Evolutionary conservation across 2,113 vertebrate genomes (phyloP).

Genomic region (Gymnorhina tibicen): DNA sequence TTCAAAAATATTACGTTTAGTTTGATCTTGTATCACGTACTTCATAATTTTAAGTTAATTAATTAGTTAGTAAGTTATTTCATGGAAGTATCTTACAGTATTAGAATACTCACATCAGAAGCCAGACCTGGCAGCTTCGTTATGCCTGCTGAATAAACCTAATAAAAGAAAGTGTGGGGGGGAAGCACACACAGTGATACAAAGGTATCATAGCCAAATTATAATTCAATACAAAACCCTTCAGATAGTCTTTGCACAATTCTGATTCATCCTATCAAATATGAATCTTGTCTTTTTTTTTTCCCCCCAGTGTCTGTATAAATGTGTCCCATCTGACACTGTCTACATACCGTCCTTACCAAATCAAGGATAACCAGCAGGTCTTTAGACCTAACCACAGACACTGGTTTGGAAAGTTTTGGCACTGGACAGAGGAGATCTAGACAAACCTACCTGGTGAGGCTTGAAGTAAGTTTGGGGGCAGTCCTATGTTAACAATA

Average conservation of each 20-base stretch:
- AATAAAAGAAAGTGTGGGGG: background rate
- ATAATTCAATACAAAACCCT: background rate
- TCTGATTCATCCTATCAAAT: background rate
- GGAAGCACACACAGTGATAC: background rate
- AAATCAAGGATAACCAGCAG: background rate
- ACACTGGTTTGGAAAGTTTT: background rate
- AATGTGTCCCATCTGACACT: background rate
- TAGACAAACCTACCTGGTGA: background rate
- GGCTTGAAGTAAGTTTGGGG: background rate
- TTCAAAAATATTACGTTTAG: background rate
- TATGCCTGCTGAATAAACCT: background rate
- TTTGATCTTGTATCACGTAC: background rate
- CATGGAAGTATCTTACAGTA: background rate
- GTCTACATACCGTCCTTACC: background rate
- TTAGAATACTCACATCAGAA: background rate
- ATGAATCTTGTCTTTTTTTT: background rate
- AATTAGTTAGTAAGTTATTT: background rate
- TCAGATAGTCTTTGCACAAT: background rate
- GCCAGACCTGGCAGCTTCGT: background rate
- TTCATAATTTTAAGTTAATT: background rate
- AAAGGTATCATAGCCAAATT: background rate
- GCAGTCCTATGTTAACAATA: background rate
- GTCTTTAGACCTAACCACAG: background rate
- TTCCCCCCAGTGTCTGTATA: fast-evolving
- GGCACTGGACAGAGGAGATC: background rate